A percentile compares a stretch with the other conserved stretches of the same genome.
Conservation (phyloP, 2,113 vertebrate species). For the Mungos mungo region DNA sequence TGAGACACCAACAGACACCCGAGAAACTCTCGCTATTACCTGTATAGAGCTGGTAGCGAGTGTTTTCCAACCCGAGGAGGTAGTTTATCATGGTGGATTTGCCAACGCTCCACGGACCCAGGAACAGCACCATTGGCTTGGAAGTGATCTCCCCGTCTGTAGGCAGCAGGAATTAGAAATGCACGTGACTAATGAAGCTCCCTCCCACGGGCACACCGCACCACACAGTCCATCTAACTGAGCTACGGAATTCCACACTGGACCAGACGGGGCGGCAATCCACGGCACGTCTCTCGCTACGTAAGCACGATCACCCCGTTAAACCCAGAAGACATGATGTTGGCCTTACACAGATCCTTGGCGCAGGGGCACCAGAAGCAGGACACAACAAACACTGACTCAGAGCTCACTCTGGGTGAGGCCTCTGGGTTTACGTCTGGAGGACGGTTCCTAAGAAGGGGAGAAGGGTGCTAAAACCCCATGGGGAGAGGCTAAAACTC, state of each 20-base stretch:
- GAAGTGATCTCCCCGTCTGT: constrained; percentile 98
- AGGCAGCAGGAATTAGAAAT: constrained; percentile 74
- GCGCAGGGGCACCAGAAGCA: background rate
- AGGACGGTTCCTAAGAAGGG: background rate
- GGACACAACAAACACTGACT: background rate
- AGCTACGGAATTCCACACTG: background rate
- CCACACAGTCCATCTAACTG: constrained; percentile 1
- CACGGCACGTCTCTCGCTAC: background rate
- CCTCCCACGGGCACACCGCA: background rate
- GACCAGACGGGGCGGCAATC: background rate
- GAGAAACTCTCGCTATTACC: constrained; percentile 81
- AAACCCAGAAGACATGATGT: background rate
- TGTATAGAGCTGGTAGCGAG: constrained; percentile 97
- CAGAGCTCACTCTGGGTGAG: background rate
- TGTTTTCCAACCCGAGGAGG: constrained; percentile 94
- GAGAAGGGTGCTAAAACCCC: background rate
- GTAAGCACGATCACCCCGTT: background rate
- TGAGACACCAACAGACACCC: background rate
- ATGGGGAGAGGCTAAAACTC: background rate
- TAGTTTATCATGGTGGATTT: constrained; percentile 99
- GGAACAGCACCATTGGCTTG: constrained; percentile 98
- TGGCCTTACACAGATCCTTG: background rate
- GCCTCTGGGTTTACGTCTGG: background rate
- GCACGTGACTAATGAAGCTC: constrained; percentile 61
- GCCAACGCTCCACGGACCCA: constrained; percentile 99